phyloP scores from a whole-genome alignment of 1,140 invertebrate species.

The Subanguina moxae region DNA sequence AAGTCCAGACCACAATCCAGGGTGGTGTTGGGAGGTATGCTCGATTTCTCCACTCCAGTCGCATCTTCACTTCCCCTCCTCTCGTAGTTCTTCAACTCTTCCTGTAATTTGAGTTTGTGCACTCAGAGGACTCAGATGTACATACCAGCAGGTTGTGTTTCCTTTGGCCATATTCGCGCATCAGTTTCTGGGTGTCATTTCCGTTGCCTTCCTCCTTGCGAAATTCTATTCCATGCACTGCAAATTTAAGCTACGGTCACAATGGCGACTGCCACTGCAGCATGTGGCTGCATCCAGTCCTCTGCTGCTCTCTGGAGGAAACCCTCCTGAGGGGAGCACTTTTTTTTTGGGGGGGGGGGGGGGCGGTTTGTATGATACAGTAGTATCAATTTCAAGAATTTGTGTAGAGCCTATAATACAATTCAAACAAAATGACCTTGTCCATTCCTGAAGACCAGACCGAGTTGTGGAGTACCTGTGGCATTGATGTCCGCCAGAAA shows the following conservation, averaged over 20 bases:
- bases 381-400: too few species aligned
- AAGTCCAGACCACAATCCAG: slow-evolving; percentile 39
- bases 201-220: slow-evolving; percentile 14
- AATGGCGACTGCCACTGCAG: too few species aligned
- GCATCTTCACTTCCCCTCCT: background rate
- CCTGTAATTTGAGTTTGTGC: slow-evolving; percentile 11
- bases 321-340: too few species aligned
- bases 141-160: slow-evolving; percentile 41
- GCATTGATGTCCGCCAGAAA: slow-evolving; percentile 33
- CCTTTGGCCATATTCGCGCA: slow-evolving; percentile 42
- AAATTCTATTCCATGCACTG: slow-evolving; percentile 37
- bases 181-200: slow-evolving; percentile 12
- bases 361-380: too few species aligned
- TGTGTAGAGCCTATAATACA: too few species aligned
- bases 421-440: slow-evolving; percentile 38
- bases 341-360: too few species aligned
- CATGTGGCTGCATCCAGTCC: too few species aligned
- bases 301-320: too few species aligned
- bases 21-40: slow-evolving; percentile 32
- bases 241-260: slow-evolving; percentile 1
- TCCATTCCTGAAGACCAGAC: slow-evolving; percentile 35
- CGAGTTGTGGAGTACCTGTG: slow-evolving; percentile 27
- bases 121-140: slow-evolving; percentile 9
- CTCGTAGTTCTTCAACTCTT: slow-evolving; percentile 44
- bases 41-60: slow-evolving; percentile 12